phyloP scores from a whole-genome alignment of 2,797 vertebrate species.

The Brachymystax lenok region DNA sequence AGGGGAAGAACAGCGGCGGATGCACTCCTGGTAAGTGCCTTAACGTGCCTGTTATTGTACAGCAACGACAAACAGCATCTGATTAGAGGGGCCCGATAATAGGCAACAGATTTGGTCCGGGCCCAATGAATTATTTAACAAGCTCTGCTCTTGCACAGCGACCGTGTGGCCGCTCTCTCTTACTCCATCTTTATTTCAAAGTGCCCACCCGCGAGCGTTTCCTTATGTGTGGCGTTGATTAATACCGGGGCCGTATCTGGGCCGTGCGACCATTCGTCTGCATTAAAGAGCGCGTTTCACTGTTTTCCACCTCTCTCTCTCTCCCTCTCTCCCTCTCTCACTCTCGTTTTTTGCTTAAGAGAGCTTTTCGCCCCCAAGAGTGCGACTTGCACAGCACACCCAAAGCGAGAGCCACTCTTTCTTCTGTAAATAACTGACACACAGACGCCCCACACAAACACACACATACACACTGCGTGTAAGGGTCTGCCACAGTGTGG shows the following conservation, averaged over 20 bases:
- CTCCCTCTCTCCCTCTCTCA: not conserved
- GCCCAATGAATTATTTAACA: conserved; percentile 7
- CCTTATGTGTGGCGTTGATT: not conserved
- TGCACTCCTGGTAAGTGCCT: conserved; percentile 7
- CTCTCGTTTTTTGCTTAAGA: not conserved
- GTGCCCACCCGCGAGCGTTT: not conserved
- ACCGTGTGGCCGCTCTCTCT: not conserved
- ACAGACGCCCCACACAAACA: not conserved
- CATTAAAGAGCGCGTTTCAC: conserved; percentile 2
- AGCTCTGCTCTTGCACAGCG: not conserved
- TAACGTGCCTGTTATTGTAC: conserved; percentile 1
- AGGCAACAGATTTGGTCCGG: conserved; percentile 10
- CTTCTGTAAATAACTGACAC: conserved; percentile 1
- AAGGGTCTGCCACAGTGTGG: not conserved
- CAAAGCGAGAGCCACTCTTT: conserved; percentile 1
- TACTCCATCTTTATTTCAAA: conserved; percentile 1
- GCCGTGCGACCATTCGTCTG: not conserved
- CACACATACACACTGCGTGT: not conserved
- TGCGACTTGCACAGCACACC: conserved; percentile 2
- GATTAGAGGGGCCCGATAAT: conserved; percentile 8
- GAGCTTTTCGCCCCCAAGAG: not conserved
- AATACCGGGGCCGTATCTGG: not conserved
- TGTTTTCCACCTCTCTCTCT: not conserved
- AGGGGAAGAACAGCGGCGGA: not conserved
- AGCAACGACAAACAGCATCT: not conserved